Conservation (phyloP, 2,797 vertebrate genomes). For the Periophthalmus magnuspinnatus region DNA sequence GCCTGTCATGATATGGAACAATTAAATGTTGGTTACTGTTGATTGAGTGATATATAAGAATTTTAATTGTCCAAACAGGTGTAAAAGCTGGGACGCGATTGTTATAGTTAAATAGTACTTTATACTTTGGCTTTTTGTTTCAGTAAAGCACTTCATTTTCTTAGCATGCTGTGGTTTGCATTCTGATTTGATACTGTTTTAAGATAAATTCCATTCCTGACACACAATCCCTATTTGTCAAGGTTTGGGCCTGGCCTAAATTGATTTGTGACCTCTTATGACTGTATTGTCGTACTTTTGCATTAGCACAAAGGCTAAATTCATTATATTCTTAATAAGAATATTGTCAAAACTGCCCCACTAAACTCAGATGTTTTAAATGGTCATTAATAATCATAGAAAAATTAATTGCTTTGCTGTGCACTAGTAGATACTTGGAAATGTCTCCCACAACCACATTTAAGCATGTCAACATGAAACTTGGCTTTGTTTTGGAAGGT, state of each 20-base stretch:
- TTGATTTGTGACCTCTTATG: background rate
- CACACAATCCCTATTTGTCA: background rate
- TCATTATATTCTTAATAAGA: background rate
- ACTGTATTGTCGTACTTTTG: background rate
- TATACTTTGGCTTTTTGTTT: background rate
- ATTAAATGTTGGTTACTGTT: conserved; percentile 3
- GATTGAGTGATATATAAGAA: background rate
- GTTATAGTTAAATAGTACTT: background rate
- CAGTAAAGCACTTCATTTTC: too few species aligned
- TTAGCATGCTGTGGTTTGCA: background rate
- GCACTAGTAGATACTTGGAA: conserved; percentile 3
- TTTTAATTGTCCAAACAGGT: background rate
- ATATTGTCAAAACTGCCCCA: background rate
- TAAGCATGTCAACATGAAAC: conserved; percentile 10
- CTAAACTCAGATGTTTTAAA: background rate
- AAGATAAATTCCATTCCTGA: background rate
- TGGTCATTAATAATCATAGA: conserved; percentile 1
- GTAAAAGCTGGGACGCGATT: background rate
- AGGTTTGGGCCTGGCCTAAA: background rate
- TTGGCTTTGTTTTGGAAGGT: background rate
- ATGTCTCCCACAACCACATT: background rate
- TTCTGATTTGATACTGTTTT: background rate
- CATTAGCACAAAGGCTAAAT: background rate
- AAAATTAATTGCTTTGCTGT: conserved; percentile 1
- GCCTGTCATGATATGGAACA: background rate